Base-by-base conservation (phyloP, 2,113 vertebrate genomes). In the Proterorhinus semilunaris region DNA sequence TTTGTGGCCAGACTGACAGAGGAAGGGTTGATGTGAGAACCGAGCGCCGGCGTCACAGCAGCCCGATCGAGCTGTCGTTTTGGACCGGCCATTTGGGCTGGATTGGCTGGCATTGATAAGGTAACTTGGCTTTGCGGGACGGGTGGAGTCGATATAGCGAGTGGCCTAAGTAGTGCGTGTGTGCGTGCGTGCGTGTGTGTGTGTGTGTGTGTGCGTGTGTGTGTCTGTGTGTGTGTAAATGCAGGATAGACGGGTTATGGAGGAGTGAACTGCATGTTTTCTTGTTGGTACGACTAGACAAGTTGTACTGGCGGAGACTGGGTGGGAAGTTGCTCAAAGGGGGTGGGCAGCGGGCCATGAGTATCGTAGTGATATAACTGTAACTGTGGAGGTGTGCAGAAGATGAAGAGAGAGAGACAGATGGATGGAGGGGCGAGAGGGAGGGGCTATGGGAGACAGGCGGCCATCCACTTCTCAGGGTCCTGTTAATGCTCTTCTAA, bases 1-100 rank as follows among this genome's bases (percentile, higher is more conserved):
- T 92, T 92, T 92, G 89, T 89, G 87, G 85, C 90, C 90, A 92
- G 91, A 93, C 83, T 91, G 88, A 90, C 87, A 86, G 86, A 87
- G 82, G 89, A 90, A 86, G 86, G 84, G 86, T 84, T 84, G 76
- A 88, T 78, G 82, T 91, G 86, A 85, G 89, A 91, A 70, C 72
- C 65, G 76, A 82, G 70, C 48, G 65, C 83, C 79, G 45, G 47
- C 66, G 42, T 61, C 72, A 53, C 66, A 69, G 63, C 44, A 5
- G 2, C 27, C 1, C 2, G 27, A 36, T 36, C 27, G 76, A n/a
- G 62, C 69, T 65, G 1, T 43, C 68, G 71, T 73, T 71, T 69
- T 10, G 75, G 53, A 82, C 65, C 65, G 67, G 15, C 62, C 45
- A 66, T 62, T 72, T 15, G 12, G 69, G 63, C 58, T 15, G 70